Conservation (phyloP, 2,113 vertebrate species). For the Trichomycterus rosablanca region DNA sequence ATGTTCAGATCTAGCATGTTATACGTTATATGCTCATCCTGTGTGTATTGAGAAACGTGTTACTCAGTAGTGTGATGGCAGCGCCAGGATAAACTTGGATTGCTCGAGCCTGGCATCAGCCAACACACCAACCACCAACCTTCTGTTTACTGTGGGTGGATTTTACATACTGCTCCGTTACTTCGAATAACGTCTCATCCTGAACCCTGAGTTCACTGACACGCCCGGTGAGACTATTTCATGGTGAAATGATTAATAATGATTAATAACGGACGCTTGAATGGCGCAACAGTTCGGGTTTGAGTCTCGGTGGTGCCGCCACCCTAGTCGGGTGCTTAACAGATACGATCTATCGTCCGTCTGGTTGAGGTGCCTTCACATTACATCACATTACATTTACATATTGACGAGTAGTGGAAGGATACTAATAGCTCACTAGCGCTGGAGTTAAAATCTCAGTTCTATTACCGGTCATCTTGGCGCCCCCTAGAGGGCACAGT, state of each 20-base stretch:
- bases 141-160: slow-evolving; percentile 39
- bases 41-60: not conserved
- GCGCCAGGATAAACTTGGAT: slow-evolving; percentile 19
- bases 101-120: slow-evolving; percentile 9
- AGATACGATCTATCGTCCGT: no score
- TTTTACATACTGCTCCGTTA: slow-evolving; percentile 34
- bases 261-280: slow-evolving; percentile 8
- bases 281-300: no score
- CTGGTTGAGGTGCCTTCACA: no score
- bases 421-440: no score
- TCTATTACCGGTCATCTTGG: no score
- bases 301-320: no score
- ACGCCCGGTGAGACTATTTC: slow-evolving; percentile 8
- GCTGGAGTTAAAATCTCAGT: no score
- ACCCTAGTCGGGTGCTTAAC: no score
- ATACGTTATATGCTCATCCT: not conserved
- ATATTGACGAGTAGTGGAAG: no score
- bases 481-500: no score
- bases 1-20: not conserved
- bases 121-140: slow-evolving; percentile 32
- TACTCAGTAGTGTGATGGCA: slow-evolving; percentile 7
- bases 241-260: slow-evolving; percentile 8
- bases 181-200: slow-evolving; percentile 21
- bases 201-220: slow-evolving; percentile 14
- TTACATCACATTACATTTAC: no score